Conservation (phyloP, 1,140 invertebrate species). For the Drosophila watanabei region DNA sequence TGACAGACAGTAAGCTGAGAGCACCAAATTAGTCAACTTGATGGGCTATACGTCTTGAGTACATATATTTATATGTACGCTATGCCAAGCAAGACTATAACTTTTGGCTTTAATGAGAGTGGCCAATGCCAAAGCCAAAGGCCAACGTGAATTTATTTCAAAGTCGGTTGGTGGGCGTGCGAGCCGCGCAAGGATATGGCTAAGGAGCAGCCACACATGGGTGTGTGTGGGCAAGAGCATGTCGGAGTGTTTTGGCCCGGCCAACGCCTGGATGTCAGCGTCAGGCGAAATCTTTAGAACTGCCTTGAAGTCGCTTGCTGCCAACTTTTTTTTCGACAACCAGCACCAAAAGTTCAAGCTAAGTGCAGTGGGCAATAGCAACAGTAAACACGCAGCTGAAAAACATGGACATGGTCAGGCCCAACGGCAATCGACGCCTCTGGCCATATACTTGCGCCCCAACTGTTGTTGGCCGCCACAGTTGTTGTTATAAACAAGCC, state of each 20-base stretch:
- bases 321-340: constrained; percentile 65
- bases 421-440: constrained; percentile 38
- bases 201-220: constrained; percentile 15
- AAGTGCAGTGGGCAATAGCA: constrained; percentile 65
- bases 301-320: constrained; percentile 69
- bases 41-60: constrained; percentile 36
- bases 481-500: constrained; percentile 76
- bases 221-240: constrained; percentile 24
- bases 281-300: constrained; percentile 59
- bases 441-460: constrained; percentile 41
- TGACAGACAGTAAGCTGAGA: constrained; percentile 52
- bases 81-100: constrained; percentile 58
- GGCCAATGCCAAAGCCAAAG: constrained; percentile 71
- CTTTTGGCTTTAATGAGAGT: constrained; percentile 66
- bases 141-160: constrained; percentile 74
- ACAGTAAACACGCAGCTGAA: constrained; percentile 38
- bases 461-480: constrained; percentile 34
- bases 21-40: constrained; percentile 53
- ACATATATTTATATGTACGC: constrained; percentile 12
- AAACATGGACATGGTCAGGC: constrained; percentile 33
- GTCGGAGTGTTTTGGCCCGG: constrained; percentile 45
- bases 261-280: constrained; percentile 64
- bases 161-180: constrained; percentile 68
- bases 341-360: constrained; percentile 60
- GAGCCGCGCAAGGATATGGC: constrained; percentile 23